phyloP scores from a whole-genome alignment of 2,113 vertebrate species.

The Lophochroa leadbeateri region DNA sequence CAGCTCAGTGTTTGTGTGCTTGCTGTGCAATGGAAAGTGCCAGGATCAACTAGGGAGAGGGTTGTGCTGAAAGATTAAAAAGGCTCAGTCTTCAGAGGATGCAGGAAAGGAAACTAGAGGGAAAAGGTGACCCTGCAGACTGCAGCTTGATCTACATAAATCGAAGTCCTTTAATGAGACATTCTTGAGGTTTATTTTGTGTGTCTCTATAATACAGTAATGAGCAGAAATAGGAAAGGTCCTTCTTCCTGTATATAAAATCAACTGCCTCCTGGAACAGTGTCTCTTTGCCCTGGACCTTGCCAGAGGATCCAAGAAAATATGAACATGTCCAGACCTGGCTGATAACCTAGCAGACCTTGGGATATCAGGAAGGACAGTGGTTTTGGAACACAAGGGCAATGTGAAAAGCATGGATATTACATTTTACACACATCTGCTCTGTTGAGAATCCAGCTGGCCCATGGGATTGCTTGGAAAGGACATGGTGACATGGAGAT shows the following conservation, averaged over 20 bases:
- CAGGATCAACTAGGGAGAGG: not conserved
- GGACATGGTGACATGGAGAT: not conserved
- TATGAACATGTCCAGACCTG: not conserved
- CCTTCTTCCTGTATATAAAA: rapidly evolving
- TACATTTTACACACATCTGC: not conserved
- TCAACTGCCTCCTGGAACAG: not conserved
- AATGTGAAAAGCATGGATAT: not conserved
- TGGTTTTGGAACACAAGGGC: not conserved
- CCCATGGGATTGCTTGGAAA: not conserved
- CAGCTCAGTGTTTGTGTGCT: not conserved
- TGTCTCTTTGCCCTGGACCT: not conserved
- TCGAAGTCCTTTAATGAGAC: not conserved
- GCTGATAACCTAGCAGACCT: not conserved
- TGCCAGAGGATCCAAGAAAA: not conserved
- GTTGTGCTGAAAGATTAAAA: not conserved
- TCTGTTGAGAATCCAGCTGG: not conserved
- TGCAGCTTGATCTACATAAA: not conserved
- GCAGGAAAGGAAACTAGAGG: not conserved
- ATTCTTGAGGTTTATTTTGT: not conserved
- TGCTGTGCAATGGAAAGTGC: not conserved
- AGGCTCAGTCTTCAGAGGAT: not conserved
- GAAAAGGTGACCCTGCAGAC: not conserved
- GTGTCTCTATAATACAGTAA: not conserved
- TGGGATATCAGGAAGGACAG: not conserved
- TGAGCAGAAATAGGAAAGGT: not conserved